Conservation (phyloP, 2,888 invertebrate genomes). For the Cantharis nigra region DNA sequence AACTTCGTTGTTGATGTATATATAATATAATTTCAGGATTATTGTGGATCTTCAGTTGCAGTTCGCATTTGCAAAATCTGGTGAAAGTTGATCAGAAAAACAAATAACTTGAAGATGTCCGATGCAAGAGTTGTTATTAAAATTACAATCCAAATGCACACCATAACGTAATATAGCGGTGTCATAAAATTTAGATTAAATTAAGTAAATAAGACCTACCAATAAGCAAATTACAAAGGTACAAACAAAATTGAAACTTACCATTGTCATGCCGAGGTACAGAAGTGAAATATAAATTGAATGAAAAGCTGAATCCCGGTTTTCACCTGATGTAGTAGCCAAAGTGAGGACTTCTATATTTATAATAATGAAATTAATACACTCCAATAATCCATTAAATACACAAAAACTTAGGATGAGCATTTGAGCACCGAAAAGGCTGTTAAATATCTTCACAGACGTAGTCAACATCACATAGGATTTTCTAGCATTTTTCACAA, state of each 20-base stretch:
- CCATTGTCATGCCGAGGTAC: background rate
- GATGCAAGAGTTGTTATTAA: too few species aligned
- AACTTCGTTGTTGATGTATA: background rate
- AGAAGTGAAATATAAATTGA: background rate
- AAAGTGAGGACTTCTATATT: background rate
- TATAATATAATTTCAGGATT: too few species aligned
- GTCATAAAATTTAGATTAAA: too few species aligned
- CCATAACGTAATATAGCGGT: too few species aligned
- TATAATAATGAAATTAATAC: background rate
- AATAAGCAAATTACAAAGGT: too few species aligned
- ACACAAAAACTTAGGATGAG: background rate
- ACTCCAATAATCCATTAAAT: background rate
- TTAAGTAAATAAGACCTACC: too few species aligned
- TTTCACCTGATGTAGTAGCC: background rate
- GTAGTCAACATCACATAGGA: background rate
- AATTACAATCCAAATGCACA: too few species aligned
- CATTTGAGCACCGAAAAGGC: background rate
- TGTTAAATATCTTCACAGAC: background rate
- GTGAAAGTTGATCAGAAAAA: too few species aligned
- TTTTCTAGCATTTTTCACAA: background rate
- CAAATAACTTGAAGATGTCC: too few species aligned
- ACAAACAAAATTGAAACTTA: background rate
- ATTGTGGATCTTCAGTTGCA: too few species aligned
- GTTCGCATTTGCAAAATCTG: too few species aligned
- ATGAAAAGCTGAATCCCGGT: background rate